Evolutionary conservation across 2,888 invertebrate genomes (phyloP).

Genomic region (Melipona beecheii): DNA sequence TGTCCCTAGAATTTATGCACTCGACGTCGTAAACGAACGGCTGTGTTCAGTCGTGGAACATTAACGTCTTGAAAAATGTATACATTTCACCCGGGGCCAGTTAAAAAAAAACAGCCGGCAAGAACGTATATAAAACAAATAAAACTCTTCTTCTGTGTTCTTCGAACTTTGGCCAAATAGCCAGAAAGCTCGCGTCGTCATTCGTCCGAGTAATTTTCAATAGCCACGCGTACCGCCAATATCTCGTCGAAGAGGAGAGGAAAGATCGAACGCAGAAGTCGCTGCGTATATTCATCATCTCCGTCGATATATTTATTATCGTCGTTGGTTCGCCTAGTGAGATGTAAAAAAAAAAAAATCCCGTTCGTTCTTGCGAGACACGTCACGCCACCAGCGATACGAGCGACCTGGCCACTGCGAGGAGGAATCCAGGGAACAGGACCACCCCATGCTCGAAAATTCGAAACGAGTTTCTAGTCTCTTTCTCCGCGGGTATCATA

Average conservation of each 20-base stretch:
- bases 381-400: neutral
- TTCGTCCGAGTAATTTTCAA: neutral
- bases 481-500: constrained; percentile 63
- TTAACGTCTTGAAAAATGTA: constrained; percentile 20
- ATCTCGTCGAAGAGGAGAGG: neutral
- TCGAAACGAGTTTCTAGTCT: constrained; percentile 68
- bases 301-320: neutral
- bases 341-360: neutral
- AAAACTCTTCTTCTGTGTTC: neutral
- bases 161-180: neutral
- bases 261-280: neutral
- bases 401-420: constrained; percentile 22
- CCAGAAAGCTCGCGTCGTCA: neutral
- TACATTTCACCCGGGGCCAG: neutral
- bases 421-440: constrained; percentile 31
- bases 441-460: constrained; percentile 70
- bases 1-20: constrained; percentile 18
- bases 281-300: no score
- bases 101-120: no score
- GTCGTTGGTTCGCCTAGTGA: neutral
- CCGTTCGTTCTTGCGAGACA: neutral
- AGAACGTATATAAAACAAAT: neutral
- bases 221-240: neutral
- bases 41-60: constrained; percentile 1
- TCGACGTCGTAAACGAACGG: constrained; percentile 21